Base-by-base conservation (phyloP, 2,797 vertebrate species). In the Caiman crocodilus region DNA sequence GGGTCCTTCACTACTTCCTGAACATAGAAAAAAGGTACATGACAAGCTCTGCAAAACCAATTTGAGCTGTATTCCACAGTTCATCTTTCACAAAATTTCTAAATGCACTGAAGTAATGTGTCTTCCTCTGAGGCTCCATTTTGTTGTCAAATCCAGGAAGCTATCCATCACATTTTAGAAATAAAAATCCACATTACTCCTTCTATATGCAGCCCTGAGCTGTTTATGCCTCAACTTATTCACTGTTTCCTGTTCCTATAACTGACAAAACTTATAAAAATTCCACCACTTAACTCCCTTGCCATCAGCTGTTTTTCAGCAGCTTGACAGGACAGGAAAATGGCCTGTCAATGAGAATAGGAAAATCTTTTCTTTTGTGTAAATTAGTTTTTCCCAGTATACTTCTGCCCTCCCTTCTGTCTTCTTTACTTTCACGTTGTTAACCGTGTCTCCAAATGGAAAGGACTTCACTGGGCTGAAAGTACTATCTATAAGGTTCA, bases 91-190 rank as follows among this genome's bases (percentile, higher is more conserved):
- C 67, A 73, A 6, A 23, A 20, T 16, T 81, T 50, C 42, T 50
- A 50, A 50, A 60, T 64, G 5, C 25, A n/a, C n/a, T 67, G 81
- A 84, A 32, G 12, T 32, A 58, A 55, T 67, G 58, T 58, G 5
- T 87, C 89, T 90, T 91, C 50, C 28, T 90, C 91, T 75, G 67
- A 77, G 81, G 14, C 30, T 83, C n/a, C 2, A 2, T 84, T 95
- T 91, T 0, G 0, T 28, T 57, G 17, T 91, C 30, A 79, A 26
- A n/a, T 73, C 79, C 77, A 4, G 7, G 20, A 50, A 50, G 42
- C 42, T 50, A 50, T 65, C 3, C 8, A 14, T 73, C 32, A 50
- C 61, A 60, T 73, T 42, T 76, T 35, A 55, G 17, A 88, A 92
- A 78, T 12, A 87, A 2, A 3, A n/a, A 35, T 18, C 5, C 76